phyloP scores from a whole-genome alignment of 2,797 vertebrate genomes.

The Smutsia temminckii region DNA sequence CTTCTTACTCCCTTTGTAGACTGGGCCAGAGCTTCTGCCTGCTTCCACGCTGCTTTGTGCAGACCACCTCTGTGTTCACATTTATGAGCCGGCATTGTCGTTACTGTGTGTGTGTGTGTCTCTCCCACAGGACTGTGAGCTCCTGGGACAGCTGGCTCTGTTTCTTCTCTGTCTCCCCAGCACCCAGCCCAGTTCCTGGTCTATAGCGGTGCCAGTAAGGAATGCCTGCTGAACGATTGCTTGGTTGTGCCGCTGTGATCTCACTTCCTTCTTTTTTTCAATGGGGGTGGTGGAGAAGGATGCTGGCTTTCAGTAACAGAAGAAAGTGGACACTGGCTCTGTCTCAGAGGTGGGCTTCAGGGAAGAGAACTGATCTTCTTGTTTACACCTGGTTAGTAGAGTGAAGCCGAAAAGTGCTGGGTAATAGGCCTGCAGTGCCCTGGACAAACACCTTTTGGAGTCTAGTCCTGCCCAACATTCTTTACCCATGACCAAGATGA shows the following conservation, averaged over 20 bases:
- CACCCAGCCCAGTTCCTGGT: not conserved
- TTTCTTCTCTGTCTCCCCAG: not conserved
- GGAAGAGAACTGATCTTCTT: not conserved
- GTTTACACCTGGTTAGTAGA: not conserved
- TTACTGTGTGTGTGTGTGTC: not conserved
- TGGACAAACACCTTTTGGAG: not conserved
- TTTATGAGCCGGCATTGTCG: not conserved
- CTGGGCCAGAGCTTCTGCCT: not conserved
- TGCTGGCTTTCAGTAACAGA: not conserved
- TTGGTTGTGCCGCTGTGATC: not conserved
- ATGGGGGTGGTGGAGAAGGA: accelerated
- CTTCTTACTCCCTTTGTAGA: not conserved
- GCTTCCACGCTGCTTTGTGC: not conserved
- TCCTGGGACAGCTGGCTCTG: not conserved
- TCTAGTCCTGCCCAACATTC: not conserved
- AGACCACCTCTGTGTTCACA: not conserved
- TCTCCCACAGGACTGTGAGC: not conserved
- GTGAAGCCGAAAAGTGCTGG: not conserved
- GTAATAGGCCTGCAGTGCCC: not conserved
- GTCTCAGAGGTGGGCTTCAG: not conserved
- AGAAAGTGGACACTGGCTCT: not conserved
- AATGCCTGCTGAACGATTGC: not conserved
- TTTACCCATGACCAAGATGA: not conserved
- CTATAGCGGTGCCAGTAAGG: not conserved
- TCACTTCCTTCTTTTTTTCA: not conserved